Conservation (phyloP, 2,797 vertebrate species). For the Loriculus beryllinus region DNA sequence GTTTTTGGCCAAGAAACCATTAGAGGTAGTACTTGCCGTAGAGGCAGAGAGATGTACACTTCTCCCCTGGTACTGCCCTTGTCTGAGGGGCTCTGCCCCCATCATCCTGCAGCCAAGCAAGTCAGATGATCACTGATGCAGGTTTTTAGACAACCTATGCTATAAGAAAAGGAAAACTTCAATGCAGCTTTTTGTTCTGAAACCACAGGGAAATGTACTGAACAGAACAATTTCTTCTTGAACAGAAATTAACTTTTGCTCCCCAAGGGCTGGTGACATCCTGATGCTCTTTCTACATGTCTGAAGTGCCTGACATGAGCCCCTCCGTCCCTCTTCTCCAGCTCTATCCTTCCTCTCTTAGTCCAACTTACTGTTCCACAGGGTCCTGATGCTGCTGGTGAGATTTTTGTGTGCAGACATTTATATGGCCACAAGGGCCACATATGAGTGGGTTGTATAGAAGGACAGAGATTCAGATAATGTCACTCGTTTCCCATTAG, state of each 20-base stretch:
- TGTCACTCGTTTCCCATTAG: neutral
- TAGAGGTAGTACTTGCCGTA: neutral
- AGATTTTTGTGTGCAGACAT: accelerated
- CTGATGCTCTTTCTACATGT: neutral
- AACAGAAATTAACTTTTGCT: neutral
- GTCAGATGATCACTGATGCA: accelerated
- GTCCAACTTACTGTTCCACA: neutral
- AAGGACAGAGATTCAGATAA: neutral
- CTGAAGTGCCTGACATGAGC: neutral
- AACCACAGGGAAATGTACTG: neutral
- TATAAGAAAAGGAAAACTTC: neutral
- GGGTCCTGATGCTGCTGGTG: too few relatives aligned
- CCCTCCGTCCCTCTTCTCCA: neutral
- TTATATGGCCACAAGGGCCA: accelerated
- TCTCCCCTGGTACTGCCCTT: accelerated
- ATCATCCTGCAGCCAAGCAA: neutral
- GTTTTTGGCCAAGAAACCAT: neutral
- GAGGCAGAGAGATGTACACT: neutral
- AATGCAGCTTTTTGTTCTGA: neutral
- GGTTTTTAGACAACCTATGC: neutral
- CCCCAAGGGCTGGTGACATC: neutral
- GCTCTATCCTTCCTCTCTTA: neutral
- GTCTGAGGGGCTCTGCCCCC: neutral
- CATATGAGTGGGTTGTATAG: accelerated
- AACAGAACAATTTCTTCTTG: neutral